Conservation (phyloP, 2,797 vertebrate species). For the Alauda arvensis region DNA sequence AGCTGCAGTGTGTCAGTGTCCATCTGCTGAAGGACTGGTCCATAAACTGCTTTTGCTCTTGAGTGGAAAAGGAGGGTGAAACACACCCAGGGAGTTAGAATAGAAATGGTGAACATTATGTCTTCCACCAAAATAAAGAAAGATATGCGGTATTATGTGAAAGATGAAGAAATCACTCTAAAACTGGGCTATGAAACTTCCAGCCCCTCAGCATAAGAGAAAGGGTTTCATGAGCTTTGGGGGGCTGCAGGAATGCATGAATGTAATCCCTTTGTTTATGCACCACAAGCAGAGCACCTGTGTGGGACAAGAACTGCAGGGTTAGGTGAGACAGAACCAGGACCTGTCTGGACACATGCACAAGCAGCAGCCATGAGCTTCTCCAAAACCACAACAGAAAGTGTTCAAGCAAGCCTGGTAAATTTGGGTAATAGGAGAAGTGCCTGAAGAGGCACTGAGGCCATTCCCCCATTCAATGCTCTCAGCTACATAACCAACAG, state of each 20-base stretch:
- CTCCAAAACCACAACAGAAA: not conserved
- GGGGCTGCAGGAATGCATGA: not conserved
- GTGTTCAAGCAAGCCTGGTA: not conserved
- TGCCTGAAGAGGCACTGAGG: not conserved
- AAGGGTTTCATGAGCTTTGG: not conserved
- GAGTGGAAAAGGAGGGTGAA: not conserved
- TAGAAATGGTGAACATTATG: not conserved
- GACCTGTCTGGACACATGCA: rapidly evolving
- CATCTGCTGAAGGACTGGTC: not conserved
- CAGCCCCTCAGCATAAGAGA: not conserved
- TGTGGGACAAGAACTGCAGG: not conserved
- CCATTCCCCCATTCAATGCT: not conserved
- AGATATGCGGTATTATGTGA: not conserved
- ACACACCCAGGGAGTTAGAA: not conserved
- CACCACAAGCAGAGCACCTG: not conserved
- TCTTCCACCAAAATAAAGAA: not conserved
- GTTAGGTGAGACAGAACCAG: not conserved
- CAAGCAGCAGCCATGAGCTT: not conserved
- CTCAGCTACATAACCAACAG: not conserved
- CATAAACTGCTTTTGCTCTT: not conserved
- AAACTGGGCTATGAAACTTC: not conserved
- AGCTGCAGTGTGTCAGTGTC: not conserved
- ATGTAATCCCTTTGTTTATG: not conserved
- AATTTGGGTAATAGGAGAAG: not conserved
- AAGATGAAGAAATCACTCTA: not conserved